Evolutionary conservation across 64 coral and sea anemone species (phyloP).

Genomic region (Montipora sp.): DNA sequence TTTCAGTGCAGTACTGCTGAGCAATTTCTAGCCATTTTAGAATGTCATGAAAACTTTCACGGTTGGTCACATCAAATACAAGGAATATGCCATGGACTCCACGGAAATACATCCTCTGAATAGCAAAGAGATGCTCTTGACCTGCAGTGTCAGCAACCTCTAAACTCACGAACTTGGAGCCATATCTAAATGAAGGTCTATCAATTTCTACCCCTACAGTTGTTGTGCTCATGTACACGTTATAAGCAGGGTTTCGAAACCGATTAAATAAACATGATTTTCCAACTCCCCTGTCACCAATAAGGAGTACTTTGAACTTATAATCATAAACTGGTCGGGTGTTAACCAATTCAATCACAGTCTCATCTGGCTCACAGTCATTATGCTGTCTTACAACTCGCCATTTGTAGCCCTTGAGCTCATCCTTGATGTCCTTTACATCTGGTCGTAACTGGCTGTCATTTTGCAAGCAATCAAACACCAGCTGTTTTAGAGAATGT

Average conservation of each 20-base stretch:
- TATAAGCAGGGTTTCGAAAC: constrained; percentile 70
- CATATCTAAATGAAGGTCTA: constrained; percentile 64
- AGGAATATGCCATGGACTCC: constrained; percentile 85
- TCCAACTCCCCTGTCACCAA: constrained; percentile 84
- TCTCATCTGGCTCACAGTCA: neutral
- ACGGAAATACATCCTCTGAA: constrained; percentile 78
- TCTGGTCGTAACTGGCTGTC: constrained; percentile 35
- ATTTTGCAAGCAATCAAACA: constrained; percentile 52
- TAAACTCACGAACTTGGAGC: constrained; percentile 59
- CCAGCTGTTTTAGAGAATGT: constrained; percentile 39
- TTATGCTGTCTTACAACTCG: neutral
- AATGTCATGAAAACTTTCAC: constrained; percentile 66
- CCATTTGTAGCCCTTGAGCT: constrained; percentile 33
- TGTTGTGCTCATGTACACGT: constrained; percentile 51
- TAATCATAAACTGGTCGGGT: constrained; percentile 67
- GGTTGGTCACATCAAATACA: constrained; percentile 76
- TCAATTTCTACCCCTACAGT: constrained; percentile 71
- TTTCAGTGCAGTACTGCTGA: constrained; percentile 58
- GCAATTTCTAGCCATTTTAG: constrained; percentile 66
- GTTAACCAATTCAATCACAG: constrained; percentile 37
- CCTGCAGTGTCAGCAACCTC: constrained; percentile 83
- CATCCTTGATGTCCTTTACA: constrained; percentile 32
- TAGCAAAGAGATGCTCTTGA: constrained; percentile 72
- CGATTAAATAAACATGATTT: constrained; percentile 87
- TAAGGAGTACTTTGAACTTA: constrained; percentile 82